These are phyloP conservation scores for Labeo calbasu DNA, from an alignment of 2,797 vertebrate genomes.

Conservation along the genomic window DNA sequence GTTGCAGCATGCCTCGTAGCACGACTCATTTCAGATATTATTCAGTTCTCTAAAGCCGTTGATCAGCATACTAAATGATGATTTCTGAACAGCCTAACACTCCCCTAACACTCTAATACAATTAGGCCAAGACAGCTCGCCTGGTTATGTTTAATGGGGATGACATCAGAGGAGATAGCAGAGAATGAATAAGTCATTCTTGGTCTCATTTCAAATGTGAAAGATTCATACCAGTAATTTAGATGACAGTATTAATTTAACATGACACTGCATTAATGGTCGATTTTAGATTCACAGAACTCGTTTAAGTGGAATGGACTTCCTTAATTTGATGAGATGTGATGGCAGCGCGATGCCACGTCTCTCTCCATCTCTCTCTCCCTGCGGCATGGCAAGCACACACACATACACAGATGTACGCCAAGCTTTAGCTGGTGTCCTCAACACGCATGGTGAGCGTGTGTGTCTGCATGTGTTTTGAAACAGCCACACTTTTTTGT, in stretches of 20 bases:
- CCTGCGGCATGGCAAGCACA: slow-evolving; percentile 83
- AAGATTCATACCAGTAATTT: slow-evolving; percentile 69
- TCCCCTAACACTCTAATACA: slow-evolving; percentile 62
- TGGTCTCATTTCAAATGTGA: slow-evolving; percentile 67
- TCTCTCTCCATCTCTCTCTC: slow-evolving; percentile 71
- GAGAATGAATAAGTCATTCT: slow-evolving; percentile 69
- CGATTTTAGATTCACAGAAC: slow-evolving; percentile 83
- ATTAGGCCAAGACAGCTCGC: slow-evolving; percentile 57
- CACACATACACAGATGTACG: slow-evolving; percentile 70
- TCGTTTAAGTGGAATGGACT: slow-evolving; percentile 83
- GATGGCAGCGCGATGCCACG: slow-evolving; percentile 79
- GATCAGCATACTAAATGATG: slow-evolving; percentile 62
- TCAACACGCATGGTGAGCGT: slow-evolving; percentile 25
- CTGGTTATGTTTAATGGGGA: slow-evolving; percentile 65
- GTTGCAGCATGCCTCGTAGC: slow-evolving; percentile 28
- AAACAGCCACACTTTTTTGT: slow-evolving; percentile 76
- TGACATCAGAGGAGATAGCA: slow-evolving; percentile 65
- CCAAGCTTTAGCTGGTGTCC: slow-evolving; percentile 51
- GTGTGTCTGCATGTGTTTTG: slow-evolving; percentile 44
- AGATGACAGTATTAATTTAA: slow-evolving; percentile 78
- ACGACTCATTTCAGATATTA: slow-evolving; percentile 25
- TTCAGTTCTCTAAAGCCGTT: slow-evolving; percentile 40
- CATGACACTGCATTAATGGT: slow-evolving; percentile 86
- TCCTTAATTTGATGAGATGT: slow-evolving; percentile 77
- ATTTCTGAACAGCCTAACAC: slow-evolving; percentile 58